phyloP scores from a whole-genome alignment of 2,797 vertebrate species.

The Poeciliopsis gracilis region DNA sequence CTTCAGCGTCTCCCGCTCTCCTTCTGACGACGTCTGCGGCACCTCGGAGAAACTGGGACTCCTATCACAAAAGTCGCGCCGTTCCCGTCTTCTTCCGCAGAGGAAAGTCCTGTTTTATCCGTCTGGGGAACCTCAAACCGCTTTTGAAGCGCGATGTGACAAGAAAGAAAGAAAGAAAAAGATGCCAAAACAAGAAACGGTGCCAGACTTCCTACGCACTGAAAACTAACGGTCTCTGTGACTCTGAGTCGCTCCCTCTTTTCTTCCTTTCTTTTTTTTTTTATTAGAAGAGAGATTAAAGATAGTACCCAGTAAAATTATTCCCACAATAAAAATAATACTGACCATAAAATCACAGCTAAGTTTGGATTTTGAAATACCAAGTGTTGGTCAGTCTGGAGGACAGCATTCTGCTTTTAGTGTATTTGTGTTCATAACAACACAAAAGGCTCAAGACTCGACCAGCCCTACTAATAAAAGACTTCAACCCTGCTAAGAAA shows the following conservation, averaged over 20 bases:
- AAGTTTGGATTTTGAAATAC: not conserved
- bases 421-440: not conserved
- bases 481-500: not conserved
- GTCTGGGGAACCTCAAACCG: conserved; percentile 44
- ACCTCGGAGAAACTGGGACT: not conserved
- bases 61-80: not conserved
- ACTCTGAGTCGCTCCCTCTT: not conserved
- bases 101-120: conserved; percentile 21
- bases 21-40: conserved; percentile 15
- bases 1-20: not conserved
- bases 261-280: not conserved
- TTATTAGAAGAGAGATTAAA: no score
- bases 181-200: conserved; percentile 41
- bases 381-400: not conserved
- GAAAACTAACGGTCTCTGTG: conserved; percentile 3
- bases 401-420: not conserved
- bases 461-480: not conserved
- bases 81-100: not conserved
- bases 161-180: conserved; percentile 8
- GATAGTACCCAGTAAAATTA: not conserved
- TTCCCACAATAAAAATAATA: not conserved
- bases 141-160: conserved; percentile 14
- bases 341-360: not conserved
- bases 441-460: not conserved
- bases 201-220: conserved; percentile 42